Base-by-base conservation (phyloP, 1,140 invertebrate species). In the Formica selysi region DNA sequence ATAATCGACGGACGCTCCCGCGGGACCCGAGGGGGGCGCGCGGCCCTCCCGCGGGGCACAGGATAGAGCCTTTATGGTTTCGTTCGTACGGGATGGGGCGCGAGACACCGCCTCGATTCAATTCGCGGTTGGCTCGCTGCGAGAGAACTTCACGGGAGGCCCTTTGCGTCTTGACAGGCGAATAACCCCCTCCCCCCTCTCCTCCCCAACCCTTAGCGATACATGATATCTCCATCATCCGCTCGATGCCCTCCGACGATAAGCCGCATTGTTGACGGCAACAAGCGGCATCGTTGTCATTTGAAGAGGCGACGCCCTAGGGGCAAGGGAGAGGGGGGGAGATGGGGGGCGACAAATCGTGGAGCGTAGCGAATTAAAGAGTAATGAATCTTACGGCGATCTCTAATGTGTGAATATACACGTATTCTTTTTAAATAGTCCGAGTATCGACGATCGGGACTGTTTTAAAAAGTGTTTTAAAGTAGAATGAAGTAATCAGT, bases 91-190 rank as follows among this genome's bases (percentile, higher is more conserved):
- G 36, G 88, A 64, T 38, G 48, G 83, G 76, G 89, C 83, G 89
- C 86, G 84, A 92, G 91, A 89, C 90, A 88, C 86, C 79, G 88
- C 86, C 81, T 89, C 87, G 87, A 93, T 92, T 93, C 89, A 93
- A 93, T 93, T 93, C 91, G 92, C 92, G 92, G 93, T 92, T 87
- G 92, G 87, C 90, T 89, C 91, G 81, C 76, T 85, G 87, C 90
- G 87, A 80, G 87, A 88, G 68, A 73, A 61, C 87, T 87, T 90
- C 90, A 87, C 79, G 83, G 83, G 89, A 87, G 89, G 74, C 79
- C 89, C 84, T 87, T 90, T 73, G n/a, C 85, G 74, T 81, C 88
- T 89, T 87, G 90, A 91, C 90, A 90, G 84, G 48, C n/a, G 22
- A 76, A 86, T 51, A 48, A 19, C 48, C 48, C 48, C 48, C 48